Conservation (phyloP, 2,888 invertebrate genomes). For the Amiota minor region DNA sequence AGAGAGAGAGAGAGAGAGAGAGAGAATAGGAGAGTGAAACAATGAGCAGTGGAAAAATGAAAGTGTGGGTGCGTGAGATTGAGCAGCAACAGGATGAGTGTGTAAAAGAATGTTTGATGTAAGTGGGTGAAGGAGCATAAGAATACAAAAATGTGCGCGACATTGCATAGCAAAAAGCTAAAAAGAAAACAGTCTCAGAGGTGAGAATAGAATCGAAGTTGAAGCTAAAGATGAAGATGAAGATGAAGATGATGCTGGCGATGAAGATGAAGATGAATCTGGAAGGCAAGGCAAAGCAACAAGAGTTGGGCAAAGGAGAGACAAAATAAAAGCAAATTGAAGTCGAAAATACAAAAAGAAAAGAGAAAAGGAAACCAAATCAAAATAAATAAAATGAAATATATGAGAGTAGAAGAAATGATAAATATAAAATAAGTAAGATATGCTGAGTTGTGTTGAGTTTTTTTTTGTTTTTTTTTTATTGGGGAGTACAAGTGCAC, state of each 20-base stretch:
- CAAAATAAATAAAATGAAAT: not conserved
- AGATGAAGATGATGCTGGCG: too few relatives aligned
- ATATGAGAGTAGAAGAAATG: not conserved
- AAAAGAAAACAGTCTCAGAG: too few relatives aligned
- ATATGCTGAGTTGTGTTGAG: slow-evolving; percentile 4
- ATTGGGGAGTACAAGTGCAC: too few relatives aligned
- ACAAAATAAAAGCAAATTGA: not conserved
- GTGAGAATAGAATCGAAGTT: too few relatives aligned
- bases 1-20: not conserved
- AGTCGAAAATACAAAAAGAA: not conserved
- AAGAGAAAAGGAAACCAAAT: not conserved
- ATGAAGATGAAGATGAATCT: too few relatives aligned
- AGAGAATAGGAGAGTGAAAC: not conserved
- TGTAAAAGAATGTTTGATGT: too few relatives aligned
- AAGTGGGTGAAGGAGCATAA: too few relatives aligned
- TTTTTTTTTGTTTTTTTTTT: not conserved
- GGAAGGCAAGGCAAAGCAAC: not conserved
- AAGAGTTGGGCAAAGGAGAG: not conserved
- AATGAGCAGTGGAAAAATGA: not conserved
- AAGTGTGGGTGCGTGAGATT: not conserved
- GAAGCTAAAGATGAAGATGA: too few relatives aligned
- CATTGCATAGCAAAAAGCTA: too few relatives aligned
- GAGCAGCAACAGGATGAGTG: too few relatives aligned
- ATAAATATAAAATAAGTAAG: slow-evolving; percentile 12
- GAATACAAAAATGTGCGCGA: too few relatives aligned